Evolutionary conservation across 1,140 invertebrate species (phyloP), one percentile per base, ranked within the genome.

Genomic region (Brevipalpus yothersi): DNA sequence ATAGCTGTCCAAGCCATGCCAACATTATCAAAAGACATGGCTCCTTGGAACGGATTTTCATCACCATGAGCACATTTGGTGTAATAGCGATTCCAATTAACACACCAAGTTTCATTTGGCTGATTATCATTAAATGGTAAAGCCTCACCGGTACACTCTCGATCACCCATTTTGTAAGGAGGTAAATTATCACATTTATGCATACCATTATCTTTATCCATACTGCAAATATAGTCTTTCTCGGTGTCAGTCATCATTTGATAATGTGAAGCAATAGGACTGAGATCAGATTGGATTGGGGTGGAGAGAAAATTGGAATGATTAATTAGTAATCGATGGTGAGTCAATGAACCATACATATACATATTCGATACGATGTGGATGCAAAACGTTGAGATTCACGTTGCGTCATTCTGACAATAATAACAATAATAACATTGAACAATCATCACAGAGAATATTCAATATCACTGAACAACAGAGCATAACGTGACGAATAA

Each of bases 1-100:
- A 99, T 99, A 61, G 94, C 93, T 58, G 98, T 93, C 95, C 95
- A 99, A 42, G 95, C 95, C 63, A 97, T 79, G 53, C 93, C 94
- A 65, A 98, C 98, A 72, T 98, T 98, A 73, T 99, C 95, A 73
- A 99, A 99, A 15, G 91, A 95, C 67, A 99, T 96, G 23, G 94
- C 94, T 49, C 93, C 93, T 75, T 94, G 89, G 72, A 97, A 99
- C 23, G 95, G 95, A 77, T 99, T 99, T 66, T 82, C 80, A 51
- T 89, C 89, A 60, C 84, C 82, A 59, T 90, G 80, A 57, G 80
- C 80, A 73, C 95, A 99, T 66, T 85, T 81, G 7, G 86, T 92
- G 70, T 97, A 99, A 74, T 98, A 99, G 74, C 92, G 83, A 75
- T 98, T 94, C 93, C 93, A 98, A 76, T 99, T 93, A 66, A 98